Conservation (phyloP, 2,113 vertebrate genomes). For the Pseudonaja textilis region DNA sequence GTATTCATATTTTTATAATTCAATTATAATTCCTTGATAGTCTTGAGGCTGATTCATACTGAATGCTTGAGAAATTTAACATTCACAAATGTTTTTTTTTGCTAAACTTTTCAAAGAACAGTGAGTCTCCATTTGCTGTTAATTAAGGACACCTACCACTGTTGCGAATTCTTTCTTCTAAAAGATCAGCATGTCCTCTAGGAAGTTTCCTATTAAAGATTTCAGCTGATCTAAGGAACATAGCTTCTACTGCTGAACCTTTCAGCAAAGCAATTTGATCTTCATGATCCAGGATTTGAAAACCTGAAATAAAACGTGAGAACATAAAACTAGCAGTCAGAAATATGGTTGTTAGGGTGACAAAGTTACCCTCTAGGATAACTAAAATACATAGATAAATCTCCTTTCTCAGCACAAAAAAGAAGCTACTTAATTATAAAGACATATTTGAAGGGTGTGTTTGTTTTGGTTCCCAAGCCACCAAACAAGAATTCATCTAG, state of each 20-base stretch:
- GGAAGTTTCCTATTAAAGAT: slow-evolving; percentile 90
- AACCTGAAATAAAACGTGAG: slow-evolving; percentile 73
- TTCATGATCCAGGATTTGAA: slow-evolving; percentile 92
- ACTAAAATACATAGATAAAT: background rate
- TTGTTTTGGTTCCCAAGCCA: background rate
- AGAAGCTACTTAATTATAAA: background rate
- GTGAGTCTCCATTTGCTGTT: background rate
- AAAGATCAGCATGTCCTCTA: slow-evolving; percentile 78
- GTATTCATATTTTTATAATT: slow-evolving; percentile 25
- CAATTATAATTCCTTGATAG: slow-evolving; percentile 38
- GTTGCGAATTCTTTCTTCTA: slow-evolving; percentile 92
- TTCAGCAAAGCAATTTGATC: slow-evolving; percentile 98
- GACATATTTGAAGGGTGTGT: background rate
- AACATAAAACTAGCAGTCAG: slow-evolving; percentile 22
- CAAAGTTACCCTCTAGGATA: background rate
- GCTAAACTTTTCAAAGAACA: slow-evolving; percentile 29
- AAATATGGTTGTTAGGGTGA: background rate
- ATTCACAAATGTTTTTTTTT: slow-evolving; percentile 25
- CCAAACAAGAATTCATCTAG: background rate
- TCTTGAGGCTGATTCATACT: slow-evolving; percentile 23
- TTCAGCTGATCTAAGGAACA: slow-evolving; percentile 96
- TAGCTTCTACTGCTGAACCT: slow-evolving; percentile 96
- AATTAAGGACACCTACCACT: slow-evolving; percentile 78
- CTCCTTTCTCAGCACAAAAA: slow-evolving; percentile 3
- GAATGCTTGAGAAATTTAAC: slow-evolving; percentile 13